phyloP scores from a whole-genome alignment of 1,140 invertebrate genomes.

The Caenorhabditis tropicalis region DNA sequence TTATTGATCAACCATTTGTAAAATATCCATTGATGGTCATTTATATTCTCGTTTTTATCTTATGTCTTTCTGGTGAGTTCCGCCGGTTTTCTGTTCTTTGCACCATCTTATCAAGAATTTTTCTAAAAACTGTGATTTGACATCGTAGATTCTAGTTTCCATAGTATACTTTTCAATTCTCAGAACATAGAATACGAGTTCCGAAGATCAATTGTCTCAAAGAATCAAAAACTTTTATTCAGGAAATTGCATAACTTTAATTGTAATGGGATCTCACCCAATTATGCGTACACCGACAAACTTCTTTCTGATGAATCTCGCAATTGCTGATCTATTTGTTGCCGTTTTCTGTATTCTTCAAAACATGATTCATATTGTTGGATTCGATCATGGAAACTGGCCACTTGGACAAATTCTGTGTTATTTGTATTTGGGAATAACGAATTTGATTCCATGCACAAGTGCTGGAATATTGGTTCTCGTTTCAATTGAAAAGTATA shows the following conservation, averaged over 20 bases:
- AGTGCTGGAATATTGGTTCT: slow-evolving; percentile 70
- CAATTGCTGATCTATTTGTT: slow-evolving; percentile 67
- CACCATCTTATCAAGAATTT: slow-evolving; percentile 19
- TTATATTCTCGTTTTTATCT: slow-evolving; percentile 57
- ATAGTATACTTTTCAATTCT: not conserved
- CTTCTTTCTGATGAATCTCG: slow-evolving; percentile 63
- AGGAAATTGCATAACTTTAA: slow-evolving; percentile 62
- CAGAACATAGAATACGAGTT: not conserved
- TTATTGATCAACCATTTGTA: slow-evolving; percentile 55
- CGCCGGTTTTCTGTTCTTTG: slow-evolving; percentile 17
- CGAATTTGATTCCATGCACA: slow-evolving; percentile 70
- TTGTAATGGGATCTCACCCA: slow-evolving; percentile 59
- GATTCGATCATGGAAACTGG: slow-evolving; percentile 62
- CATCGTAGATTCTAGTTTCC: not conserved
- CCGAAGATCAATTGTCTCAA: not conserved
- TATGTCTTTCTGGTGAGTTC: slow-evolving; percentile 57
- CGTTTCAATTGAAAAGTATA: slow-evolving; percentile 70
- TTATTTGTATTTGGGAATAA: slow-evolving; percentile 66
- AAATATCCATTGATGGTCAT: slow-evolving; percentile 54
- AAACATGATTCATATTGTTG: slow-evolving; percentile 71
- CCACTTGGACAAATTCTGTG: slow-evolving; percentile 62
- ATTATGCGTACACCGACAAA: slow-evolving; percentile 63
- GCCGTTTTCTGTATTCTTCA: slow-evolving; percentile 68
- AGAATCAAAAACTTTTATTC: slow-evolving; percentile 11
- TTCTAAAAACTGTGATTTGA: slow-evolving; percentile 15